These are phyloP conservation scores for Motacilla tschutschensis DNA, from an alignment of 2,113 vertebrate species.

Conservation along the genomic window DNA sequence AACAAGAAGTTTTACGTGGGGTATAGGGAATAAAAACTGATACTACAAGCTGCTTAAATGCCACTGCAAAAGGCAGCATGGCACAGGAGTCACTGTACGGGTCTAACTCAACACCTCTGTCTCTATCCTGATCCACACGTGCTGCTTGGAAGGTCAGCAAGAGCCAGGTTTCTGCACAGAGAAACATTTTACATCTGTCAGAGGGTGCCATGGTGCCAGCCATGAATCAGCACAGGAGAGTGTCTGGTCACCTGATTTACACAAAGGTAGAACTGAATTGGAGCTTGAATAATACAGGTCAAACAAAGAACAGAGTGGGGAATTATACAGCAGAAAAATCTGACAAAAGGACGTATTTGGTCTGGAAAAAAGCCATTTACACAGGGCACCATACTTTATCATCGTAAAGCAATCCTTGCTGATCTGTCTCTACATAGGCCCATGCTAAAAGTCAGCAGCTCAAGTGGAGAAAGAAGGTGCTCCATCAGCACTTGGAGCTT, in stretches of 20 bases:
- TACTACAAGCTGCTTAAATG: neutral
- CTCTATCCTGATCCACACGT: neutral
- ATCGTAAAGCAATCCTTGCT: neutral
- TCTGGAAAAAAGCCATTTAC: neutral
- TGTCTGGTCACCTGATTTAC: neutral
- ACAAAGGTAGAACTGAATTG: neutral
- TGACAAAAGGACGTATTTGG: neutral
- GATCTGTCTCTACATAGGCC: neutral
- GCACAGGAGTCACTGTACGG: neutral
- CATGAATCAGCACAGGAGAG: neutral
- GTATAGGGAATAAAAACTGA: neutral
- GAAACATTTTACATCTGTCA: neutral
- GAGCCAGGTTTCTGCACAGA: neutral
- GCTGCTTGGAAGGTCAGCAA: neutral
- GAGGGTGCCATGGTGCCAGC: neutral
- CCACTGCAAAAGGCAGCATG: neutral
- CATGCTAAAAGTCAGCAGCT: neutral
- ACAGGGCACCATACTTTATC: neutral
- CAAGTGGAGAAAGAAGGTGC: neutral
- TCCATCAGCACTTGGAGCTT: fast-evolving
- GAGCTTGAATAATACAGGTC: conserved; percentile 8
- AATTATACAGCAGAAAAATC: neutral
- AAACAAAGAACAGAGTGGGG: neutral
- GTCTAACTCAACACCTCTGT: neutral
- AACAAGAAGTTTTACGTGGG: neutral